Evolutionary conservation across 2,888 invertebrate species (phyloP).

Genomic region (Eilema sororculum): DNA sequence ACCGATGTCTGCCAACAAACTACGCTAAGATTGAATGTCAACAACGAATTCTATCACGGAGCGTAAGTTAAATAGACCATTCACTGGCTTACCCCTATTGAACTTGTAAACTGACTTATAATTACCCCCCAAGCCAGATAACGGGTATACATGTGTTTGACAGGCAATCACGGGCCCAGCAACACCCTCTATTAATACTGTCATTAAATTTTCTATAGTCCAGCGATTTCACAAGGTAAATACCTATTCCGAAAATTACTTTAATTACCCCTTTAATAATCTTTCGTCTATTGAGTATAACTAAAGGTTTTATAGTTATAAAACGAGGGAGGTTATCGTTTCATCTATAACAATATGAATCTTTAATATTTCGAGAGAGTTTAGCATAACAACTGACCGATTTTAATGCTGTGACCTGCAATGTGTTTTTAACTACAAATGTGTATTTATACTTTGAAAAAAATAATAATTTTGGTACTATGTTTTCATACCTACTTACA

Average conservation of each 20-base stretch:
- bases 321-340: conserved; percentile 27
- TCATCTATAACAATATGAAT: too few species aligned
- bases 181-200: conserved; percentile 49
- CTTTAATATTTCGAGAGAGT: conserved; percentile 40
- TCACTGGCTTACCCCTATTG: conserved; percentile 19
- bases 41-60: conserved; percentile 2
- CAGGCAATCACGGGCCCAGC: conserved; percentile 60
- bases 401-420: conserved; percentile 12
- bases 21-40: conserved; percentile 9
- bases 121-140: conserved; percentile 60
- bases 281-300: conserved; percentile 48
- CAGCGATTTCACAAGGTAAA: conserved; percentile 45
- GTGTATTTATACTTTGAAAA: neutral
- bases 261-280: conserved; percentile 47
- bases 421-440: neutral
- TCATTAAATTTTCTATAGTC: conserved; percentile 51
- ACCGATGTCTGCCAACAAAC: conserved; percentile 1
- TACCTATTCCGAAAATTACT: conserved; percentile 23
- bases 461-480: too few species aligned
- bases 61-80: conserved; percentile 19
- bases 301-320: neutral
- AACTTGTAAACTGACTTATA: conserved; percentile 55
- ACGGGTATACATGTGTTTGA: conserved; percentile 64
- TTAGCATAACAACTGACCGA: conserved; percentile 40
- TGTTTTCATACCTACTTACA: neutral